Evolutionary conservation across 2,888 invertebrate genomes (phyloP).

Genomic region (Limnephilus lunatus): DNA sequence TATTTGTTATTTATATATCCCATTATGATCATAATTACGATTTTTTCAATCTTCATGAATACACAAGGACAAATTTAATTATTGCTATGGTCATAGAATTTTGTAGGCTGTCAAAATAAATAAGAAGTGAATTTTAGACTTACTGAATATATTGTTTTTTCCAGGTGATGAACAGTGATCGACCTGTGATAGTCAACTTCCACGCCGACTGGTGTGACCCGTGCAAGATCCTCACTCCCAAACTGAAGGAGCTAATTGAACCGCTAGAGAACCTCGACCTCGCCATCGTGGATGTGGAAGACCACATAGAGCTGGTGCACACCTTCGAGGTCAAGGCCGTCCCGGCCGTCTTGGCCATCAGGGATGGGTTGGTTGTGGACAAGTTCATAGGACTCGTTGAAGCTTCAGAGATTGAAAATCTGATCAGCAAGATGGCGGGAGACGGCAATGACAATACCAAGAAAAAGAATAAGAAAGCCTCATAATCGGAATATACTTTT

Average conservation of each 20-base stretch:
- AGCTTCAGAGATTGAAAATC: constrained; percentile 86
- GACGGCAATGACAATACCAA: not conserved
- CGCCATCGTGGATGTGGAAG: constrained; percentile 89
- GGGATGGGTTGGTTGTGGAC: constrained; percentile 89
- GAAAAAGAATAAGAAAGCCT: constrained; percentile 24
- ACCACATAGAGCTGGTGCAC: constrained; percentile 88
- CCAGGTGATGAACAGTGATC: constrained; percentile 87
- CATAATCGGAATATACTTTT: constrained; percentile 22
- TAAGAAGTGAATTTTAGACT: not conserved
- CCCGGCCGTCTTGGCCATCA: constrained; percentile 88
- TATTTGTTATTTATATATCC: no score
- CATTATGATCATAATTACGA: no score
- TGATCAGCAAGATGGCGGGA: constrained; percentile 81
- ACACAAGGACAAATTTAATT: no score
- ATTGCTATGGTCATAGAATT: no score
- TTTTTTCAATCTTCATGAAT: no score
- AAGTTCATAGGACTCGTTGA: constrained; percentile 93
- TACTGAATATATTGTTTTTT: constrained; percentile 52
- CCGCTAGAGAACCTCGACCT: constrained; percentile 85
- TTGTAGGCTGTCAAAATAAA: no score
- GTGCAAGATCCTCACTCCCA: constrained; percentile 91
- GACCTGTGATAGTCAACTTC: constrained; percentile 93
- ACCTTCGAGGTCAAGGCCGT: constrained; percentile 90
- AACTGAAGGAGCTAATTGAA: constrained; percentile 86
- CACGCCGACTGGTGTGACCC: constrained; percentile 96